Evolutionary conservation across 2,113 vertebrate species (phyloP), one percentile per base, ranked within the genome.

Genomic region (Sceloporus tristichus): DNA sequence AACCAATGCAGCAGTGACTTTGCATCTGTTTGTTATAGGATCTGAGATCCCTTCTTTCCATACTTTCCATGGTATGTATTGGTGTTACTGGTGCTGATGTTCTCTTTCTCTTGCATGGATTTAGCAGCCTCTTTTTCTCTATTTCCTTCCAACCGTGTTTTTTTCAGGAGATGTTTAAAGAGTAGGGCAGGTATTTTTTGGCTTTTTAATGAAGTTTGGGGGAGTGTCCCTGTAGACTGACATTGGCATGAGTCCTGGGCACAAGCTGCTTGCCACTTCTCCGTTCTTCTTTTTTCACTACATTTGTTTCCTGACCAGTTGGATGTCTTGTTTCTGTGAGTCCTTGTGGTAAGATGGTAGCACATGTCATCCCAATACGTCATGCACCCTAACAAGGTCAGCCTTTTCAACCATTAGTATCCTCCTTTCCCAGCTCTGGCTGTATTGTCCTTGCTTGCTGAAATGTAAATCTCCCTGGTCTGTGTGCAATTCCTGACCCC

Each of bases 221-320:
- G 90, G 81, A 77, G 66, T 34, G 34, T 40, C 9, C 40, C 81
- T 62, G 8, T 80, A 9, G 9, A 87, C 90, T 94, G 91, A 95
- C 90, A 88, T 83, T 93, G 90, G 91, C 93, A 89, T 92, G 91
- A 93, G 92, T 94, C 89, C 90, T 93, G 42, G 0, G 79, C 91
- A 9, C 21, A 71, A 25, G 66, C 75, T 91, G 85, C 68, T 34
- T 9, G 0, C 83, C 81, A 8, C 7, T 16, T 18, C 68, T 77
- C 59, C 38, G 29, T 54, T 5, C 70, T 9, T 9, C 38, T 42
- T 65, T 34, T 54, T 29, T 23, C 42, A 9, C 1, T 13, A 74
- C 73, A 0, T 34, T 25, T 34, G 14, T 77, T 77, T 84, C 66
- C 21, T 6, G 80, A 66, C 76, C 87, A 65, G 2, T 29, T 10